Base-by-base conservation (phyloP, 2,797 vertebrate species). In the Brotula barbata region DNA sequence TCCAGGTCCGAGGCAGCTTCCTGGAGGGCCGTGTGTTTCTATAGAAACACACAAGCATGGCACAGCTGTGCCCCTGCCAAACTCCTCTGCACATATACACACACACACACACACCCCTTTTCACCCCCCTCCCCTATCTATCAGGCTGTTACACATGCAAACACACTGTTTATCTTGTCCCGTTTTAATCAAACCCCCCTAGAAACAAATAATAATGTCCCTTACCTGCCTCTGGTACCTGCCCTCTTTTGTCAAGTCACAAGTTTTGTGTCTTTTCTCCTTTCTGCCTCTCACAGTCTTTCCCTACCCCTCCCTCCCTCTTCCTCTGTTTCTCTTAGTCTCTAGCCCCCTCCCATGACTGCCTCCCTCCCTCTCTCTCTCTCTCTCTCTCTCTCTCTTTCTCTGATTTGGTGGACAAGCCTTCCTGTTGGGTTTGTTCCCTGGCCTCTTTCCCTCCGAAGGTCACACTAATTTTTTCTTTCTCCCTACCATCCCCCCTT, bases 191-290 rank as follows among this genome's bases (percentile, higher is more conserved):
- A 11, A 20, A n/a, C 31, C 44, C 9, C 19, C 31, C 19, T 20
- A 25, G 65, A 78, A 67, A 64, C 31, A 77, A 71, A 34, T 82
- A 80, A 69, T 55, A 67, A 36, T 61, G 34, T 55, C 48, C 78
- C 90, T 91, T 92, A 93, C 92, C 91, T 92, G 87, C 78, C 83
- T 83, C 81, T 88, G 87, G 84, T 90, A 89, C 87, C 88, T 90
- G 86, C 83, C 84, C 89, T 90, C 78, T 85, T 89, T 83, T 79
- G 77, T 86, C 81, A 83, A 89, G 64, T 78, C 74, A 75, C 81
- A 85, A 82, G 75, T 85, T 85, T 69, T 76, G 80, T 73, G 81
- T 75, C 81, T 82, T 79, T 80, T 71, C 76, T 85, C 67, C 71
- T 86, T 42, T 85, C 52, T 85, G 85, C 61, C 51, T 76, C 70